These are phyloP conservation scores for Dendrolimus houi DNA, from an alignment of 2,888 invertebrate species.

Conservation along the genomic window DNA sequence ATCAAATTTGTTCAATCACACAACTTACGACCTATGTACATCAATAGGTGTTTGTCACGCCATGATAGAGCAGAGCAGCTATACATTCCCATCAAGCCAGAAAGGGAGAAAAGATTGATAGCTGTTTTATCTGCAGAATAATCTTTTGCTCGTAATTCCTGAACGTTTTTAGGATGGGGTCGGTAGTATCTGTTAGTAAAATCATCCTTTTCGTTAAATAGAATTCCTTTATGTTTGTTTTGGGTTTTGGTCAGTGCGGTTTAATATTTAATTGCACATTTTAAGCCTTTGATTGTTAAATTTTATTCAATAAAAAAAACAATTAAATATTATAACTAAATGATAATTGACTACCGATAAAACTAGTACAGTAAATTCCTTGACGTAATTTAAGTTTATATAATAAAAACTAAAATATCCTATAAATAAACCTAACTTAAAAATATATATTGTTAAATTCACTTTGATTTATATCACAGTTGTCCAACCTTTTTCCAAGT, in stretches of 20 bases:
- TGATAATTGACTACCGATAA: no score
- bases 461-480: no score
- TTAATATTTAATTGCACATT: no score
- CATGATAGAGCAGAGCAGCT: slow-evolving; percentile 23
- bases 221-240: background rate
- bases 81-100: slow-evolving; percentile 8
- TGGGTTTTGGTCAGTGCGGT: background rate
- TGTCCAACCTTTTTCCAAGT: no score
- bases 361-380: no score
- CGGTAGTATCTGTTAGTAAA: background rate
- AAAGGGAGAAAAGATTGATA: slow-evolving; percentile 24
- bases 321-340: no score
- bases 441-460: no score
- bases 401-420: no score
- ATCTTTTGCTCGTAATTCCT: slow-evolving; percentile 7
- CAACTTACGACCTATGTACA: slow-evolving; percentile 19
- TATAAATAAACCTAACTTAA: no score
- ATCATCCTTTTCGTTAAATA: background rate
- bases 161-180: slow-evolving; percentile 3
- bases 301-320: no score
- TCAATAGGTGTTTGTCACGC: slow-evolving; percentile 43
- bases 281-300: no score
- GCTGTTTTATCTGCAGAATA: slow-evolving; percentile 25
- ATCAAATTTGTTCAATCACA: slow-evolving; percentile 44
- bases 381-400: no score